Evolutionary conservation across 1,140 invertebrate genomes (phyloP).

Genomic region (Drosophila nannoptera): DNA sequence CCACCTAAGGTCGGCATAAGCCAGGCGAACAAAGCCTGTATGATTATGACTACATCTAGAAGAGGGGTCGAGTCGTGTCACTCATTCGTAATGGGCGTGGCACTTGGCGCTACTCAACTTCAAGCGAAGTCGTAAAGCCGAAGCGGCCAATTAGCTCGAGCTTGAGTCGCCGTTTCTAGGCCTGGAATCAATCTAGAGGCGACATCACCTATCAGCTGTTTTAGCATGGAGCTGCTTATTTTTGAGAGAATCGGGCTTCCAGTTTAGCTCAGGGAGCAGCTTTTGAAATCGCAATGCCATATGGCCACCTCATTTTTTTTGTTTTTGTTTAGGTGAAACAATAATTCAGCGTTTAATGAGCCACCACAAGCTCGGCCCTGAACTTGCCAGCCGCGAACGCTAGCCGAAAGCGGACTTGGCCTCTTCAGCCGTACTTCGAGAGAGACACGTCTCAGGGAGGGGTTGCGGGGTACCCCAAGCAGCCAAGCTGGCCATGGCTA

Average conservation of each 20-base stretch:
- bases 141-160: too few species aligned
- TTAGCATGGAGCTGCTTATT: too few species aligned
- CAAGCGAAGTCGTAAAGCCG: too few species aligned
- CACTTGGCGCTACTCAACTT: too few species aligned
- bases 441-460: conserved; percentile 24
- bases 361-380: conserved; percentile 50
- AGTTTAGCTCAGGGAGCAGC: too few species aligned
- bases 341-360: conserved; percentile 22
- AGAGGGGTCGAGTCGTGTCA: too few species aligned
- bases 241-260: too few species aligned
- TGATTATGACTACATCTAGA: conserved; percentile 4
- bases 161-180: too few species aligned
- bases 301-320: too few species aligned
- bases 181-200: too few species aligned
- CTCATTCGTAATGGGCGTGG: not conserved
- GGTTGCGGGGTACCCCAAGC: not conserved
- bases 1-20: conserved; percentile 35
- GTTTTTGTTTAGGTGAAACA: too few species aligned
- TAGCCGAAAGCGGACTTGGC: conserved; percentile 1
- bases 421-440: not conserved
- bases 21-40: conserved; percentile 15
- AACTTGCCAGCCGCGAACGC: conserved; percentile 53
- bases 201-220: too few species aligned
- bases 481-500: conserved; percentile 31
- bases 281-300: not conserved